phyloP scores from a whole-genome alignment of 2,888 invertebrate species.

The Lottia scabra region DNA sequence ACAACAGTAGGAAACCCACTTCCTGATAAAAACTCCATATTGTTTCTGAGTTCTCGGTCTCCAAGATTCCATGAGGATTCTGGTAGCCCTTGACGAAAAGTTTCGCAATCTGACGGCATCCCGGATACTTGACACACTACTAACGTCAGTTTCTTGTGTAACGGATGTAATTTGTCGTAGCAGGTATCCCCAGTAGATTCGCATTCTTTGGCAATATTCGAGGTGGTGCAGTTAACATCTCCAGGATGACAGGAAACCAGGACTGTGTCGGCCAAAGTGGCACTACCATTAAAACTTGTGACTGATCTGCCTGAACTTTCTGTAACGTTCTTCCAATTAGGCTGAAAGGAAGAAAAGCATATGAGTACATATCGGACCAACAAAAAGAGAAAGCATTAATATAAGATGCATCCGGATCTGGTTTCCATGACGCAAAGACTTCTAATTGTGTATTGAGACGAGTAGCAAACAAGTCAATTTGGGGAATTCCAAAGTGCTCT shows the following conservation, averaged over 20 bases:
- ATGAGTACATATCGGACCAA: constrained; percentile 14
- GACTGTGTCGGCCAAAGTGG: constrained; percentile 25
- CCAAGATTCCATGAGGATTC: constrained; percentile 22
- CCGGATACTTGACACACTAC: background rate
- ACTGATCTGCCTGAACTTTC: constrained; percentile 18
- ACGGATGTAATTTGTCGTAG: background rate
- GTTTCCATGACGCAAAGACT: background rate
- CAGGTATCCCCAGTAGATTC: background rate
- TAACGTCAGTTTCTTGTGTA: background rate
- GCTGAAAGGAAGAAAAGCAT: constrained; percentile 26
- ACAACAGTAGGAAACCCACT: background rate
- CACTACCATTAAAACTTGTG: constrained; percentile 13
- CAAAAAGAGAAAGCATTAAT: constrained; percentile 19
- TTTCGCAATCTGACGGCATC: background rate
- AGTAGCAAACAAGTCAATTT: too few relatives aligned
- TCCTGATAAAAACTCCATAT: background rate
- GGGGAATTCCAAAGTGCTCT: too few relatives aligned
- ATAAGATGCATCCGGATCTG: constrained; percentile 15
- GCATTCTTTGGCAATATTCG: background rate
- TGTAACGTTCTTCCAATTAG: constrained; percentile 14
- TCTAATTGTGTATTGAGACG: too few relatives aligned
- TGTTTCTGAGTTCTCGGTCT: background rate
- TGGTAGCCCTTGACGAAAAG: constrained; percentile 20
- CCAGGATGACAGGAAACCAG: constrained; percentile 19
- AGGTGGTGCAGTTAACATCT: background rate